Evolutionary conservation across 2,797 vertebrate genomes (phyloP).

Genomic region (Ptychobarbus kaznakovi): DNA sequence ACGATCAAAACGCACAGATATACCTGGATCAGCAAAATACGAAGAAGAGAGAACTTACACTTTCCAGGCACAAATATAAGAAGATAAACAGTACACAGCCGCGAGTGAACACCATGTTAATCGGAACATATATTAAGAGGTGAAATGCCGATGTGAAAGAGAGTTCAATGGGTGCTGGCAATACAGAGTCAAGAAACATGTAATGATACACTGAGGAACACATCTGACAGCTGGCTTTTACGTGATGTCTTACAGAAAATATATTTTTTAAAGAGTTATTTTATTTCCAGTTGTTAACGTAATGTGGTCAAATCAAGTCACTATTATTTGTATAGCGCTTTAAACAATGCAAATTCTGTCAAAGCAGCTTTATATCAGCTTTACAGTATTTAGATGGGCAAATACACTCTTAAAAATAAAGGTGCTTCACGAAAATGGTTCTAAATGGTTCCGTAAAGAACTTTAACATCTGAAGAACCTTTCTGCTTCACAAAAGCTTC

Average conservation of each 20-base stretch:
- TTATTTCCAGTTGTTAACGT: not conserved
- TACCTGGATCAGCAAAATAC: conserved; percentile 82
- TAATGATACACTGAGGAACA: not conserved
- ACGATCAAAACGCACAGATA: conserved; percentile 63
- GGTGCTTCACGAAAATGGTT: too few relatives aligned
- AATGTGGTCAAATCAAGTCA: not conserved
- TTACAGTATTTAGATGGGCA: too few relatives aligned
- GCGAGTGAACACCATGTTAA: conserved; percentile 7
- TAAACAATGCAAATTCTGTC: too few relatives aligned
- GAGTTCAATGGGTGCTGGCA: not conserved
- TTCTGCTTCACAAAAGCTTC: too few relatives aligned
- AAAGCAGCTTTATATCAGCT: too few relatives aligned
- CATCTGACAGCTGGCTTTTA: not conserved
- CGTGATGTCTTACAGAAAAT: not conserved
- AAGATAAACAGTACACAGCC: conserved; percentile 47
- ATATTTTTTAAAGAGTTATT: not conserved
- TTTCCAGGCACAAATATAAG: conserved; percentile 71
- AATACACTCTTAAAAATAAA: too few relatives aligned
- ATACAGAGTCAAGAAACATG: not conserved
- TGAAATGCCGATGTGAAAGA: conserved; percentile 8
- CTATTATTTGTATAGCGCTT: too few relatives aligned
- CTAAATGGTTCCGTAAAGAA: too few relatives aligned
- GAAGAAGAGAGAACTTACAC: conserved; percentile 61
- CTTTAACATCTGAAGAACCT: too few relatives aligned
- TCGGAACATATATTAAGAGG: conserved; percentile 7